Conservation (phyloP, 2,113 vertebrate genomes). For the Gasterosteus nipponicus region DNA sequence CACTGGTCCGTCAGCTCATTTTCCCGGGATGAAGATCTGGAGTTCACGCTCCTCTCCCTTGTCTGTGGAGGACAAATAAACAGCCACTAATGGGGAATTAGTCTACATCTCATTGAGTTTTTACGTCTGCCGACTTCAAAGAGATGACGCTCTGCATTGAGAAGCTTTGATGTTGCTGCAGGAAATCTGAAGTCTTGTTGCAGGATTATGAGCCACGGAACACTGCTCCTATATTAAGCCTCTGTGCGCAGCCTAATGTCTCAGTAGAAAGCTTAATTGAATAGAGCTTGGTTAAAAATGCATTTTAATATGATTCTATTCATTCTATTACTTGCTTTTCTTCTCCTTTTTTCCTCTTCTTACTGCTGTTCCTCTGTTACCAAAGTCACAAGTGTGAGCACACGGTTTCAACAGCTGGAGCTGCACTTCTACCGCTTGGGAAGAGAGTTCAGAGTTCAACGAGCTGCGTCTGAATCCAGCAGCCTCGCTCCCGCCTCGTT, state of each 20-base stretch:
- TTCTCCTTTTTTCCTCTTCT: not conserved
- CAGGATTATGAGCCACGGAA: constrained; percentile 12
- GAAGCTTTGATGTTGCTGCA: constrained; percentile 37
- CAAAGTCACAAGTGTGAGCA: not conserved
- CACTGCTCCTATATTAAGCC: not conserved
- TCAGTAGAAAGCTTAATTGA: not conserved
- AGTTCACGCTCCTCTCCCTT: constrained; percentile 10
- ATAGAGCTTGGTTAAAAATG: not conserved
- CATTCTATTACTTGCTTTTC: not conserved
- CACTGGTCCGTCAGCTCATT: constrained; percentile 9
- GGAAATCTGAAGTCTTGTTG: constrained; percentile 22
- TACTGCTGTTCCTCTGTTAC: not conserved
- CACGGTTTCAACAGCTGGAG: constrained; percentile 7
- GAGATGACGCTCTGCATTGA: not conserved
- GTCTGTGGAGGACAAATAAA: constrained; percentile 40
- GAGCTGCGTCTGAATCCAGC: constrained; percentile 19
- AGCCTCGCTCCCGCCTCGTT: constrained; percentile 15
- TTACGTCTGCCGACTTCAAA: constrained; percentile 50
- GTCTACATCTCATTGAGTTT: constrained; percentile 28
- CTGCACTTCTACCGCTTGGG: not conserved
- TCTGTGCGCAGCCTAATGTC: not conserved
- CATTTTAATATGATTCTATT: not conserved
- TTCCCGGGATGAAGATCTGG: not conserved
- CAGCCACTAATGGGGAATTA: constrained; percentile 54
- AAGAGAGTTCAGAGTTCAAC: constrained; percentile 30